Base-by-base conservation (phyloP, 2,797 vertebrate species). In the Aselliscus stoliczkanus region DNA sequence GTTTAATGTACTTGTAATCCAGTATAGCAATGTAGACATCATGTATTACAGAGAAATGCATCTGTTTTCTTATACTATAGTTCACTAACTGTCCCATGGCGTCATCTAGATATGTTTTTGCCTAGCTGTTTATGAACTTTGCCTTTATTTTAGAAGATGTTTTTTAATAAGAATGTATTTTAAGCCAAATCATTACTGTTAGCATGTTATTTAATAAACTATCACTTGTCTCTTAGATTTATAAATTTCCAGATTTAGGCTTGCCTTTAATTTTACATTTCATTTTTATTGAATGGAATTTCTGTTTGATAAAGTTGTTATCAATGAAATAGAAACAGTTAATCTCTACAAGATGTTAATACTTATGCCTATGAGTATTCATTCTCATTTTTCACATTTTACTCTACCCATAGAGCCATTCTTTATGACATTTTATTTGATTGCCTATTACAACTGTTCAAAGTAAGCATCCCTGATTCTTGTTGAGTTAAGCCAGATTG, bases 231-330 rank as follows among this genome's bases (percentile, higher is more conserved):
- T 85, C 58, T 75, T 77, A 87, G 4, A 56, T 69, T 44, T 58
- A 90, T 34, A 7, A 56, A 52, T 97, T 83, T 88, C 20, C 15
- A 67, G 70, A 80, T 70, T 92, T 73, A 94, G 37, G 13, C 37
- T 91, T 91, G 7, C 13, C 42, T 95, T 95, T 72, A 60, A 77
- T 93, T 93, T 93, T 88, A 87, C 14, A 18, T 97, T 96, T 92
- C 6, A 60, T 76, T 96, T 93, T 87, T 54, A 60, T 67, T 58
- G 50, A 84, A 62, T 72, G 50, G 73, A 83, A 92, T 54, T 89
- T 86, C 52, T 56, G 18, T 90, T 90, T 83, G 62, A 44, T 72
- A 86, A n/a, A 81, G 44, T 88, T 60, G 17, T 77, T 79, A 12
- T 21, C 21, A 25, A 44, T 85, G 94, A 83, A 91, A 77, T 76